These are phyloP conservation scores for Halisarca cf. caerulea DNA, from an alignment of 37 sponge, comb jelly and placozoan genomes.

Conservation along the genomic window DNA sequence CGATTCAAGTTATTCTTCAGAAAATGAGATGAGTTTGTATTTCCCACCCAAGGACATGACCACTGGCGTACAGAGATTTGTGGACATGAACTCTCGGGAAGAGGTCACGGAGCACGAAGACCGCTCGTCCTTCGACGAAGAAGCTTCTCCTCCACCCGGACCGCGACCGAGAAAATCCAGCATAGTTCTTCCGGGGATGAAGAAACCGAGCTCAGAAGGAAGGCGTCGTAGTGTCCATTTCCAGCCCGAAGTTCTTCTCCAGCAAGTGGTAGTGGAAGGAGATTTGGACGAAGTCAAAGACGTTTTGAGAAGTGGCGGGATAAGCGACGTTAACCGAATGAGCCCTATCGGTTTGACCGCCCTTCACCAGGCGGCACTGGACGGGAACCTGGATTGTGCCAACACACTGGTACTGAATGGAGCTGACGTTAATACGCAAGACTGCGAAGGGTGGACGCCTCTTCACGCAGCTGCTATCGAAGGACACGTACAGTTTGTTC, in stretches of 20 bases:
- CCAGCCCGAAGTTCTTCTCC: constrained; percentile 80
- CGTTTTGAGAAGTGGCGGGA: constrained; percentile 44
- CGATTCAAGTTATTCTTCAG: constrained; percentile 40
- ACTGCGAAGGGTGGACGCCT: constrained; percentile 80
- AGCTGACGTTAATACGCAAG: constrained; percentile 73
- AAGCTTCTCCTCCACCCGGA: not conserved
- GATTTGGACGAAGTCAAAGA: constrained; percentile 62
- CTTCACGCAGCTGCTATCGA: constrained; percentile 77
- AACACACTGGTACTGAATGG: constrained; percentile 70
- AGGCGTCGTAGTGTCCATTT: constrained; percentile 68
- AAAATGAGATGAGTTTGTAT: constrained; percentile 19
- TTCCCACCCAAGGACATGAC: not conserved
- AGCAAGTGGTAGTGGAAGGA: constrained; percentile 68
- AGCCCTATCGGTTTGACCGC: constrained; percentile 87
- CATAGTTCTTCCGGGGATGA: constrained; percentile 25
- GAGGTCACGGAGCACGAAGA: not conserved
- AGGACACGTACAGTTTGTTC: constrained; percentile 60
- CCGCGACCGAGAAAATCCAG: constrained; percentile 69
- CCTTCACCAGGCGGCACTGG: constrained; percentile 82
- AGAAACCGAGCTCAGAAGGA: not conserved
- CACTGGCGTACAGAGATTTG: not conserved
- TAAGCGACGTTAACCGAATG: constrained; percentile 73
- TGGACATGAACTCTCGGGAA: not conserved
- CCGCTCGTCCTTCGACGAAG: not conserved
- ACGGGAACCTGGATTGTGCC: constrained; percentile 83